Conservation (phyloP, 2,797 vertebrate genomes). For the Cynopterus sphinx region DNA sequence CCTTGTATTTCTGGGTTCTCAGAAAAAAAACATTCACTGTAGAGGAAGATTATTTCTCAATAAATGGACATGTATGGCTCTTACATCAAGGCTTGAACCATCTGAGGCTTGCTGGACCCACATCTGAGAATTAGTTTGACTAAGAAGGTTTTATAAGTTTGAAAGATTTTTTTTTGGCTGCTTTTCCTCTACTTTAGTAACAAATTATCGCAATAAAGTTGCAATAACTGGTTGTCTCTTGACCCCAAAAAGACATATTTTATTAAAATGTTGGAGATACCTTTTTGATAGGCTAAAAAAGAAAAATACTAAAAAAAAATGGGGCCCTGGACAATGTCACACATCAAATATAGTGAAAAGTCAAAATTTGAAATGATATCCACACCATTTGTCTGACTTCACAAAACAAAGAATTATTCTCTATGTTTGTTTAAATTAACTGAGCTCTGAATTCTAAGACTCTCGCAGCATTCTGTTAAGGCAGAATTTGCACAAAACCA, state of each 20-base stretch:
- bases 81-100: background rate
- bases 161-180: slow-evolving; percentile 39
- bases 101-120: background rate
- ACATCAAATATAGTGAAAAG: slow-evolving; percentile 21
- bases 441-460: slow-evolving; percentile 25
- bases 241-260: slow-evolving; percentile 15
- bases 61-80: background rate
- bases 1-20: background rate
- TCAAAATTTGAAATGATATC: background rate
- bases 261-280: slow-evolving; percentile 48
- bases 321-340: background rate
- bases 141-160: slow-evolving; percentile 18
- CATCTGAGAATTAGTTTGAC: slow-evolving; percentile 1
- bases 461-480: background rate
- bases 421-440: slow-evolving; percentile 7
- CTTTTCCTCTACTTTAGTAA: slow-evolving; percentile 7
- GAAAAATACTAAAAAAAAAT: background rate
- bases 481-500: background rate
- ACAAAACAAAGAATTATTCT: background rate
- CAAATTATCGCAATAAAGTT: slow-evolving; percentile 29
- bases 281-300: background rate
- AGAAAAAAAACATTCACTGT: background rate
- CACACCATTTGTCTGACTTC: background rate
- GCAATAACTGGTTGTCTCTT: background rate
- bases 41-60: background rate